Conservation (phyloP, 2,888 invertebrate species). For the Orthosia gothica region DNA sequence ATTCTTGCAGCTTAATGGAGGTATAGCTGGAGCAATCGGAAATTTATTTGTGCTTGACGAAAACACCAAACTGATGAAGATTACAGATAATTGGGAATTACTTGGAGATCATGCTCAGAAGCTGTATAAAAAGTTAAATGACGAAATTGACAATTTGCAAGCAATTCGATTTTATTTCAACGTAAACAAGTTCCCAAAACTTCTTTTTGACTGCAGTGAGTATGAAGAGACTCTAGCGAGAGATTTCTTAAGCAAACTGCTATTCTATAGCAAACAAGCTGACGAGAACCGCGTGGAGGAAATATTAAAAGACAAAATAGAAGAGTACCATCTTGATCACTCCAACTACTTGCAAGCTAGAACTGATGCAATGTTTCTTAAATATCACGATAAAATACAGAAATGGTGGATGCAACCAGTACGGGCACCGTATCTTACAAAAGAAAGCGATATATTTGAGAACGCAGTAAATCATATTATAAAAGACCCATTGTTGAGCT, state of each 20-base stretch:
- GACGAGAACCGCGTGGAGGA: constrained; percentile 37
- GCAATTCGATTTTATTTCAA: constrained; percentile 15
- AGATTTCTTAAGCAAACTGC: constrained; percentile 30
- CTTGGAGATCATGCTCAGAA: neutral
- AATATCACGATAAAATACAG: constrained; percentile 47
- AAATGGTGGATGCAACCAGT: constrained; percentile 63
- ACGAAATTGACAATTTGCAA: neutral
- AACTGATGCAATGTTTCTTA: constrained; percentile 47
- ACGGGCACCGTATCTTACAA: no score
- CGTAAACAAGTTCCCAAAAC: constrained; percentile 11
- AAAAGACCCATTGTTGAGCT: no score
- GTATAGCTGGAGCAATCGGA: constrained; percentile 2
- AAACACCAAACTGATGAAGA: constrained; percentile 1
- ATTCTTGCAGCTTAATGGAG: constrained; percentile 5
- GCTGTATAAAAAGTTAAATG: constrained; percentile 1
- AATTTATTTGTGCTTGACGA: constrained; percentile 12
- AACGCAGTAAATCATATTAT: no score
- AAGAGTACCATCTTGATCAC: constrained; percentile 11
- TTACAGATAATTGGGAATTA: neutral
- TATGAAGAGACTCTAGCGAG: constrained; percentile 5
- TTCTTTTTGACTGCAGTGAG: neutral
- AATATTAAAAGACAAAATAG: constrained; percentile 38
- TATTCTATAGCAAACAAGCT: constrained; percentile 45
- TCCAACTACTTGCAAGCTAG: constrained; percentile 1
- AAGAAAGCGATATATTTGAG: no score